A percentile compares a stretch with the other conserved stretches of the same genome.
Evolutionary conservation across 2,113 vertebrate genomes (phyloP).

Genomic region (Peucedramus taeniatus): DNA sequence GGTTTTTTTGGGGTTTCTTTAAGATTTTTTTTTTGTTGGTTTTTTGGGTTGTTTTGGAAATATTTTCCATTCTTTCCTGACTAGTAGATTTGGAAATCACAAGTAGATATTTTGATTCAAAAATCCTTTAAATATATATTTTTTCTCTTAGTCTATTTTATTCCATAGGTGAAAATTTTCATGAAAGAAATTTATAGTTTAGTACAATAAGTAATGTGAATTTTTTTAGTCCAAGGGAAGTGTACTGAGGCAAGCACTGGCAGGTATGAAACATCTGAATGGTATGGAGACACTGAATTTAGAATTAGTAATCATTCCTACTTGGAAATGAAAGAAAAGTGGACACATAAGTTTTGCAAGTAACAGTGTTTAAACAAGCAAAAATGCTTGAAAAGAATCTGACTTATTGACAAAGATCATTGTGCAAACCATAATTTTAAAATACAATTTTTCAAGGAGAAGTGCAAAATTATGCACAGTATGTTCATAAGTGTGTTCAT

Average conservation of each 20-base stretch:
- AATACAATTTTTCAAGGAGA: background rate
- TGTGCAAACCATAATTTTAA: background rate
- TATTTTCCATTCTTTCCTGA: background rate
- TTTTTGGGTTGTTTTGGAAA: background rate
- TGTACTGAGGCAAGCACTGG: background rate
- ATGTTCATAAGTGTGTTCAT: background rate
- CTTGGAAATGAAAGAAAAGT: background rate
- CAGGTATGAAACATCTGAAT: accelerated
- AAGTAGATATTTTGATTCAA: background rate
- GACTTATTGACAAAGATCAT: background rate
- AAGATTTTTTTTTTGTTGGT: background rate
- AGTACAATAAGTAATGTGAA: background rate
- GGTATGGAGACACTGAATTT: background rate
- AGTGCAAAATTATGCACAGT: background rate
- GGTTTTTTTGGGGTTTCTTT: background rate
- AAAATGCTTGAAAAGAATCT: background rate
- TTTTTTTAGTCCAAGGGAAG: background rate
- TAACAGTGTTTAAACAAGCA: background rate
- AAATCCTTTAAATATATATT: background rate
- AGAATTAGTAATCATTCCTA: background rate
- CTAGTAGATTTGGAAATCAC: background rate
- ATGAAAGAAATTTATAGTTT: background rate
- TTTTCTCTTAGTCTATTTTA: background rate
- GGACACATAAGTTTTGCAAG: background rate
- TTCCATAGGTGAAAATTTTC: background rate